These are phyloP conservation scores for Chymomyza procnemis DNA, from an alignment of 2,888 invertebrate species.

Conservation along the genomic window DNA sequence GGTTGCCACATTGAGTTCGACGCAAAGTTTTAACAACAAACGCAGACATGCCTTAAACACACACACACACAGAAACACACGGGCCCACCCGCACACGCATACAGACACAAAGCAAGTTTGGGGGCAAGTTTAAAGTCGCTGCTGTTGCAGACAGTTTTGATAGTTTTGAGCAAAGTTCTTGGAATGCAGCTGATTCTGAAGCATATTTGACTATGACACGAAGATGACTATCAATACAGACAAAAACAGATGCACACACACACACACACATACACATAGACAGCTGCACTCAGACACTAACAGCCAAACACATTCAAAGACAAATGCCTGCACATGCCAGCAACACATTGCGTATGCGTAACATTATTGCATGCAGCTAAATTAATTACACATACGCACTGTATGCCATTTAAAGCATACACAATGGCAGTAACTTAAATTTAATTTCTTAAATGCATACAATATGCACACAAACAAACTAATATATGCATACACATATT, in stretches of 20 bases:
- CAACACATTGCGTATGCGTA: slow-evolving; percentile 36
- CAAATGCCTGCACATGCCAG: neutral
- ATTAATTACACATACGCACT: slow-evolving; percentile 48
- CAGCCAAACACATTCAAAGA: too few species aligned
- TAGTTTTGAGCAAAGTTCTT: slow-evolving; percentile 45
- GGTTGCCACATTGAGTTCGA: slow-evolving; percentile 31
- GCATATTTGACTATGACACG: slow-evolving; percentile 30
- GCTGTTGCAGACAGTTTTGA: slow-evolving; percentile 62
- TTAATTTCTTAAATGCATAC: slow-evolving; percentile 36
- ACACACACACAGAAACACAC: slow-evolving; percentile 3
- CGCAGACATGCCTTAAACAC: slow-evolving; percentile 3
- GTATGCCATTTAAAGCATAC: slow-evolving; percentile 14
- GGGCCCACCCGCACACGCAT: slow-evolving; percentile 14
- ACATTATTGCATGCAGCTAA: slow-evolving; percentile 12
- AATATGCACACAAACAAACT: slow-evolving; percentile 9
- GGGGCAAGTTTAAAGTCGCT: slow-evolving; percentile 34
- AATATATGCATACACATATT: too few species aligned
- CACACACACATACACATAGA: neutral
- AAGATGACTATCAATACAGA: slow-evolving; percentile 40
- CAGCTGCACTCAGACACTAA: neutral
- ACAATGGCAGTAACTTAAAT: slow-evolving; percentile 32
- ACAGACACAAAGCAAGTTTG: neutral
- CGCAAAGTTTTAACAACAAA: slow-evolving; percentile 34
- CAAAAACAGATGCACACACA: slow-evolving; percentile 9
- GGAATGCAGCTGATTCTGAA: slow-evolving; percentile 41